A percentile compares a stretch with the other conserved stretches of the same genome.
Evolutionary conservation across 2,888 invertebrate genomes (phyloP).

Genomic region (Sphecodes monilicornis): DNA sequence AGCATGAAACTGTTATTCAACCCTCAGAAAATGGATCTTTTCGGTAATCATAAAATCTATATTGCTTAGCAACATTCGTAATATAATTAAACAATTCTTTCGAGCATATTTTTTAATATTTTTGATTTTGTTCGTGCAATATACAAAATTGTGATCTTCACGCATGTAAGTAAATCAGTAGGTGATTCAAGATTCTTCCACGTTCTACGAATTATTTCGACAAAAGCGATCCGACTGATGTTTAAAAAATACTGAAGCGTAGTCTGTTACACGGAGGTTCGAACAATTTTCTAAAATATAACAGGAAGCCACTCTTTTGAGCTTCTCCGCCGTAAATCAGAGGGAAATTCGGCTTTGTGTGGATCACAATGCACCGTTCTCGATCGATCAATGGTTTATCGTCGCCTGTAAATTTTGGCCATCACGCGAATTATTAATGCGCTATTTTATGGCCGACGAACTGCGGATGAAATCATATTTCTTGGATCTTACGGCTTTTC

Average conservation of each 20-base stretch:
- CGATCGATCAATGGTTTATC: conserved; percentile 55
- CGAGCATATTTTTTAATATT: too few species aligned
- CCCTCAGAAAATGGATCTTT: too few species aligned
- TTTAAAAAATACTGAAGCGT: neutral
- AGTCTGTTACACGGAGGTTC: neutral
- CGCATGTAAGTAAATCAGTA: too few species aligned
- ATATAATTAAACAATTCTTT: too few species aligned
- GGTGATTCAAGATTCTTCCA: too few species aligned
- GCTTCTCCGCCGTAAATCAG: conserved; percentile 40
- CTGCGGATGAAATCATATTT: conserved; percentile 32
- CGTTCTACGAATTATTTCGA: neutral
- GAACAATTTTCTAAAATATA: neutral
- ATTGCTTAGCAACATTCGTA: too few species aligned
- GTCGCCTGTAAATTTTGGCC: conserved; percentile 45
- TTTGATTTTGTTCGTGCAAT: too few species aligned
- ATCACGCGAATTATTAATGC: conserved; percentile 43
- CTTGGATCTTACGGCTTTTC: conserved; percentile 1
- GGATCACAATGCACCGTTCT: conserved; percentile 38
- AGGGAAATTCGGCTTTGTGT: conserved; percentile 44
- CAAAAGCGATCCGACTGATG: too few species aligned
- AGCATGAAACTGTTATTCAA: neutral
- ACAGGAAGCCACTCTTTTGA: conserved; percentile 14
- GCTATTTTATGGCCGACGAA: conserved; percentile 33
- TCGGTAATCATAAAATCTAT: too few species aligned
- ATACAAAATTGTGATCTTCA: too few species aligned